A percentile compares a stretch with the other conserved stretches of the same genome.
phyloP scores from a whole-genome alignment of 2,797 vertebrate species.

The Tokudaia muenninki region DNA sequence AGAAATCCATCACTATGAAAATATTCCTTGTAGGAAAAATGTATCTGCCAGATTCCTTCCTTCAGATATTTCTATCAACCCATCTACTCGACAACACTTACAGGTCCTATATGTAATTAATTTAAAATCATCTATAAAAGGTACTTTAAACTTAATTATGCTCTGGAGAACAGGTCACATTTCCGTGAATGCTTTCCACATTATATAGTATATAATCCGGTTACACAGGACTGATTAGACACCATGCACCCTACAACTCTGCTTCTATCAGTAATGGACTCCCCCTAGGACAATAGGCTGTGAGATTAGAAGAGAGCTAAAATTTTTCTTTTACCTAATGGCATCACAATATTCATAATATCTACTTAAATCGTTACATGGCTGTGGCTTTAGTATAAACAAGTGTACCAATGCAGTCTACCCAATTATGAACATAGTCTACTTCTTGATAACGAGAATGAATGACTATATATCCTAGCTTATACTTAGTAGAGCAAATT shows the following conservation, averaged over 20 bases:
- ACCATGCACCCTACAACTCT: neutral
- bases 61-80: neutral
- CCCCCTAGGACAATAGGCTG: too few relatives aligned
- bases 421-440: neutral
- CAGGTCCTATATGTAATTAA: neutral
- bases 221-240: neutral
- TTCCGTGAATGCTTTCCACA: neutral
- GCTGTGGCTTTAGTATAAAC: neutral
- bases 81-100: neutral
- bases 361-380: too few relatives aligned
- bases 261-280: neutral
- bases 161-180: neutral
- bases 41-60: neutral
- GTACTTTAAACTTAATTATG: neutral
- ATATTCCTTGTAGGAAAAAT: neutral
- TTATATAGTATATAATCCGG: neutral
- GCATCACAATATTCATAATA: neutral
- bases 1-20: neutral
- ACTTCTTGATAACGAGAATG: neutral
- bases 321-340: neutral
- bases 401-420: neutral
- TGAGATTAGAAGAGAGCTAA: neutral
- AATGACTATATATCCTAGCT: neutral
- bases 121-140: neutral
- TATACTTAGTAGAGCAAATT: neutral